Evolutionary conservation across 2,888 invertebrate genomes (phyloP).

Genomic region (Stegophylla sp.): DNA sequence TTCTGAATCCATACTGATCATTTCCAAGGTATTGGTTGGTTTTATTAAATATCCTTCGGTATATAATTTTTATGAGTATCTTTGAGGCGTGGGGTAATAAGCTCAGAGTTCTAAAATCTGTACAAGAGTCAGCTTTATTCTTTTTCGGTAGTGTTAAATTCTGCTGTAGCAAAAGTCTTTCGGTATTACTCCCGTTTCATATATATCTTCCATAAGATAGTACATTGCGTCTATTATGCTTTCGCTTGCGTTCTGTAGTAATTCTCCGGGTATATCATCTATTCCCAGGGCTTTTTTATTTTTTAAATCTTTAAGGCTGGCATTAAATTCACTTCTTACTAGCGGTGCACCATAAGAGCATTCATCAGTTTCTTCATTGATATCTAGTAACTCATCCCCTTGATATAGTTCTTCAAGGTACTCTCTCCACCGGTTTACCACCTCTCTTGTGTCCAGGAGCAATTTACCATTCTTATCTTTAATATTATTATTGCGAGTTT

Average conservation of each 20-base stretch:
- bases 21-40: conserved; percentile 17
- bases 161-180: conserved; percentile 5
- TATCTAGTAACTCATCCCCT: conserved; percentile 3
- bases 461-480: no score
- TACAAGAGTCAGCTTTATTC: conserved; percentile 13
- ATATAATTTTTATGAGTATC: conserved; percentile 13
- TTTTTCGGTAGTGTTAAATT: conserved; percentile 13
- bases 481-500: background rate
- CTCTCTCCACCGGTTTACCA: background rate
- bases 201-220: conserved; percentile 6
- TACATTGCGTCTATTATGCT: background rate
- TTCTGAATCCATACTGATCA: conserved; percentile 15
- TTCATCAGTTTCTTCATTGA: conserved; percentile 5
- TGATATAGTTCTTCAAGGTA: conserved; percentile 13
- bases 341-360: conserved; percentile 2
- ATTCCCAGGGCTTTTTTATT: background rate
- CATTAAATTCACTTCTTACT: background rate
- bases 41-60: conserved; percentile 24
- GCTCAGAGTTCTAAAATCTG: conserved; percentile 8
- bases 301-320: conserved; percentile 1
- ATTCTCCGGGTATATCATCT: background rate
- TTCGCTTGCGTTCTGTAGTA: background rate
- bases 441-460: no score
- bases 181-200: conserved; percentile 4
- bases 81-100: background rate